These are phyloP conservation scores for Plutella xylostella DNA, from an alignment of 2,888 invertebrate genomes.

Conservation along the genomic window DNA sequence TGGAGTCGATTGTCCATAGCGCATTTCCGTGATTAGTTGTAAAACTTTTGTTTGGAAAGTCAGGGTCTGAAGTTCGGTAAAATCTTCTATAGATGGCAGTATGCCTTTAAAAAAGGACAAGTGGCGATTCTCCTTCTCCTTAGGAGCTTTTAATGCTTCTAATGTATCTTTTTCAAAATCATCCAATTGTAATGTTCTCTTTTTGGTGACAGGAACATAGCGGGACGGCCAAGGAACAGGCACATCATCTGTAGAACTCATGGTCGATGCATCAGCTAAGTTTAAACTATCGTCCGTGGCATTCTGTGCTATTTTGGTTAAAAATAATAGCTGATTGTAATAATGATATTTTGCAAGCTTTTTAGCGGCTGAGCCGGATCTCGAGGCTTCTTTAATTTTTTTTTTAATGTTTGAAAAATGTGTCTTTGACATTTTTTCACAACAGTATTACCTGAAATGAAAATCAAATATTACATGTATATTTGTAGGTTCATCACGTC, in stretches of 20 bases:
- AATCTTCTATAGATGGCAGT: constrained; percentile 19
- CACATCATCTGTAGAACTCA: constrained; percentile 12
- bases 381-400: constrained; percentile 2
- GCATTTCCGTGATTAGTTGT: constrained; percentile 22
- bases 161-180: constrained; percentile 20
- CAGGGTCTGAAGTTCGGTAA: constrained; percentile 19
- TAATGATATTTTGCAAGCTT: constrained; percentile 17
- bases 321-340: constrained; percentile 14
- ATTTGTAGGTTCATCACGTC: too few species aligned
- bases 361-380: constrained; percentile 10
- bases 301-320: constrained; percentile 1
- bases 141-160: constrained; percentile 17
- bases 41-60: constrained; percentile 21
- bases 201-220: constrained; percentile 18
- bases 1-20: constrained; percentile 20
- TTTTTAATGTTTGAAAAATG: not conserved
- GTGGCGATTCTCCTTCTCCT: constrained; percentile 21
- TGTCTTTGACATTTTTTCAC: constrained; percentile 12
- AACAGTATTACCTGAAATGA: constrained; percentile 12
- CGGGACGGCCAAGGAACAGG: constrained; percentile 12
- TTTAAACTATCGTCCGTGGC: too few species aligned
- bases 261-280: constrained; percentile 18
- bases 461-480: constrained; percentile 14
- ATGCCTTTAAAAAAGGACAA: constrained; percentile 19
- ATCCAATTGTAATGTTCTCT: constrained; percentile 18